Conservation (phyloP, 1,140 invertebrate genomes). For the Ephestia elutella region DNA sequence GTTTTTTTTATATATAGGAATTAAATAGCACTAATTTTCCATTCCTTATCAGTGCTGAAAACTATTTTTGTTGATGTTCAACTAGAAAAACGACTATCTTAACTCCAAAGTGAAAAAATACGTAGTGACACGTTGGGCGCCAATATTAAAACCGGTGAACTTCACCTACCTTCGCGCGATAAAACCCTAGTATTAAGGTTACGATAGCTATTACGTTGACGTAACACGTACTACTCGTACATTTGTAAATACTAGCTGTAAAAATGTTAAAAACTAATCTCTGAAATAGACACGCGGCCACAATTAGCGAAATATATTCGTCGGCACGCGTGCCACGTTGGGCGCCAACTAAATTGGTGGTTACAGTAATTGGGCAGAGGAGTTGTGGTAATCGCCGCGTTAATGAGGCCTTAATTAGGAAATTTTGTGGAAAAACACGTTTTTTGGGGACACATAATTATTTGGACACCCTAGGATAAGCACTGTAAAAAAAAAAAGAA, state of each 20-base stretch:
- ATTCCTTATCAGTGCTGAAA: no score
- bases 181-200: no score
- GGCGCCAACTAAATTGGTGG: constrained; percentile 50
- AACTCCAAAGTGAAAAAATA: no score
- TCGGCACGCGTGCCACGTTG: constrained; percentile 38
- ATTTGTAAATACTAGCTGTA: background rate
- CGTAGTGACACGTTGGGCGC: no score
- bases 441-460: background rate
- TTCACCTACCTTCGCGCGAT: no score
- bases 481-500: background rate
- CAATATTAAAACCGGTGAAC: no score
- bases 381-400: constrained; percentile 15
- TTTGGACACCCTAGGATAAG: background rate
- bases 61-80: no score
- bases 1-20: no score
- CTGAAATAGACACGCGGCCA: background rate
- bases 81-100: no score
- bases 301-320: constrained; percentile 36
- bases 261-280: background rate
- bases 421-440: constrained; percentile 12
- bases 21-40: no score
- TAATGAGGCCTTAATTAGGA: constrained; percentile 15
- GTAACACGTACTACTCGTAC: no score
- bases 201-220: no score
- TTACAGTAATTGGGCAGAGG: constrained; percentile 40